A percentile compares a stretch with the other conserved stretches of the same genome.
phyloP scores from a whole-genome alignment of 2,797 vertebrate species.

The Prunella strophiata region DNA sequence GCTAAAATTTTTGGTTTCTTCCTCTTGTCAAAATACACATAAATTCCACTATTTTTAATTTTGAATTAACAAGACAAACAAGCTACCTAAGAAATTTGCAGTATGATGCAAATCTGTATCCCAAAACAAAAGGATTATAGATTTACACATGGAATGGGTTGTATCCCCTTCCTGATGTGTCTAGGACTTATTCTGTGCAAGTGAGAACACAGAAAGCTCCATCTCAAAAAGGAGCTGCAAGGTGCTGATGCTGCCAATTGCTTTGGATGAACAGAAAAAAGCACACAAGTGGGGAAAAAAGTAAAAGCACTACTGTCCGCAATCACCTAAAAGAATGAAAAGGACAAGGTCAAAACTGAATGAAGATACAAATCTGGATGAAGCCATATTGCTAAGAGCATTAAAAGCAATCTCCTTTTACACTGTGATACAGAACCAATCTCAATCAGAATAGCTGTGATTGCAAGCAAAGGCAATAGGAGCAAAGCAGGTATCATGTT shows the following conservation, averaged over 20 bases:
- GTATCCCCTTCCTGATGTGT: background rate
- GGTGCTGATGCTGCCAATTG: background rate
- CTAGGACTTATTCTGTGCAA: background rate
- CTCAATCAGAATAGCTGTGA: background rate
- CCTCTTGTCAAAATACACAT: background rate
- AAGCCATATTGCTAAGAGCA: background rate
- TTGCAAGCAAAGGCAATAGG: background rate
- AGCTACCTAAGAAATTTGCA: background rate
- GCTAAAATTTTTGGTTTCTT: background rate
- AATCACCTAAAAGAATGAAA: background rate
- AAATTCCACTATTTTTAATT: background rate
- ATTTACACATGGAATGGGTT: background rate
- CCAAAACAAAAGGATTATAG: background rate
- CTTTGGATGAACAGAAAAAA: background rate
- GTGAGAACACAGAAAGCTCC: background rate
- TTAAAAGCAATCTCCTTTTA: background rate
- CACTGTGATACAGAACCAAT: background rate
- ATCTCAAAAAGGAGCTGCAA: background rate
- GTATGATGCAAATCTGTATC: background rate
- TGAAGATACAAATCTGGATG: background rate
- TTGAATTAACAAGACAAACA: background rate
- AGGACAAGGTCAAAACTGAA: background rate
- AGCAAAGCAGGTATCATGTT: background rate
- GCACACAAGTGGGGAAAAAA: background rate
- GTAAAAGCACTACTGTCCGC: background rate